Percentiles rank a stretch among this genome's conserved stretches.
Evolutionary conservation across 2,797 vertebrate genomes (phyloP).

Genomic region (Melanotaenia trifasciata): DNA sequence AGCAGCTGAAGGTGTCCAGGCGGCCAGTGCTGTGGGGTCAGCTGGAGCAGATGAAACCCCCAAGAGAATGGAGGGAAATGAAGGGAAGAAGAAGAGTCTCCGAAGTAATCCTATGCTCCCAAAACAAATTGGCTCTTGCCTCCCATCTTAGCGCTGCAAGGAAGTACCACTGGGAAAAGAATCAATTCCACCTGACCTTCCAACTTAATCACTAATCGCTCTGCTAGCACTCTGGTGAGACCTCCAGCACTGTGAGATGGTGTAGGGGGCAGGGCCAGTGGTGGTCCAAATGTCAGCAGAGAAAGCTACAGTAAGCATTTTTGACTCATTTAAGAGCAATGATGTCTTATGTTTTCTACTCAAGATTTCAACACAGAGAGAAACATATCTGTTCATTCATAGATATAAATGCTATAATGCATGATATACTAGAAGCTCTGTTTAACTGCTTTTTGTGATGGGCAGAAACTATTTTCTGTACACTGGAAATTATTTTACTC

Average conservation of each 20-base stretch:
- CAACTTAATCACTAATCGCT: conserved; percentile 81
- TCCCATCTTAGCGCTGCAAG: conserved; percentile 65
- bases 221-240: conserved; percentile 65
- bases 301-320: conserved; percentile 45
- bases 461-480: background rate
- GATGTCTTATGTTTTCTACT: conserved; percentile 13
- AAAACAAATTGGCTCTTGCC: conserved; percentile 76
- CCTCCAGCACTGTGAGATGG: conserved; percentile 57
- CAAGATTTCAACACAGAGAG: background rate
- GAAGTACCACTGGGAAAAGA: conserved; percentile 67
- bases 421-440: background rate
- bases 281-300: conserved; percentile 41
- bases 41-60: conserved; percentile 31
- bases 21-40: conserved; percentile 22
- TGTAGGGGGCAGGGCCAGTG: conserved; percentile 37
- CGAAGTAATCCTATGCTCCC: conserved; percentile 71
- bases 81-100: conserved; percentile 31
- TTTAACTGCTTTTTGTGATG: background rate
- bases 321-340: conserved; percentile 28
- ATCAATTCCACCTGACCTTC: conserved; percentile 86
- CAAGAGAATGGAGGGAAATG: conserved; percentile 22
- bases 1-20: conserved; percentile 20
- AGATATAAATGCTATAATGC: background rate
- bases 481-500: background rate
- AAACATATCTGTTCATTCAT: background rate